Conservation (phyloP, 2,888 invertebrate genomes). For the Trachelus tabidus region DNA sequence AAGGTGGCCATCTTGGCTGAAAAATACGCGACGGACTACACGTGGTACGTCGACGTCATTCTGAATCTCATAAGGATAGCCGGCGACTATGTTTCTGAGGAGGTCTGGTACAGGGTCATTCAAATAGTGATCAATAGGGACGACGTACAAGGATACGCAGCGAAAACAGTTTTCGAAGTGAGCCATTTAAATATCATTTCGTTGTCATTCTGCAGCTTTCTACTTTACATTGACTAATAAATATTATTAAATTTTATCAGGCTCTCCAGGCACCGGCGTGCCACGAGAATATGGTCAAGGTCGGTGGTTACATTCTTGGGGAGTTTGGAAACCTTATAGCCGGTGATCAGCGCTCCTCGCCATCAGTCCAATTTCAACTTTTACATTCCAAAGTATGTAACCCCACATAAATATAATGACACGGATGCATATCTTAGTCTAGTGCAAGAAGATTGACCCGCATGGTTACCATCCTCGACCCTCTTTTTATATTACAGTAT, state of each 20-base stretch:
- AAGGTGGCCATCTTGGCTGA: constrained; percentile 99
- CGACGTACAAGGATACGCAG: constrained; percentile 99
- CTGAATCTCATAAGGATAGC: constrained; percentile 98
- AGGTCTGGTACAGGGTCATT: constrained; percentile 99
- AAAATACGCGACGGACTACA: constrained; percentile 99
- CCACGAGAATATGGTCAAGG: constrained; percentile 99
- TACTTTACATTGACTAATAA: constrained; percentile 7
- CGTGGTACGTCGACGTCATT: constrained; percentile 99
- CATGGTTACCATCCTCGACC: neutral
- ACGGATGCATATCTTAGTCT: neutral
- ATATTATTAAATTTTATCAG: constrained; percentile 56
- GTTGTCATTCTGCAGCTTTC: constrained; percentile 7
- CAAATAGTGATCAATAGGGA: constrained; percentile 99
- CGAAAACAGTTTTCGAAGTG: constrained; percentile 98
- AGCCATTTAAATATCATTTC: constrained; percentile 16
- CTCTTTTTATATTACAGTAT: constrained; percentile 70
- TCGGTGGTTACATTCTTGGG: constrained; percentile 98
- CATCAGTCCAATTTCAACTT: constrained; percentile 96
- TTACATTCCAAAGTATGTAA: constrained; percentile 88
- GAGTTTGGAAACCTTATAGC: constrained; percentile 99
- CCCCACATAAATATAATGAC: neutral
- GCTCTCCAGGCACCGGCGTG: constrained; percentile 98
- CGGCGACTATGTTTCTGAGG: constrained; percentile 99
- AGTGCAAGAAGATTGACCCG: neutral
- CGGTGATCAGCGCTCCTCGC: constrained; percentile 97